These are phyloP conservation scores for Proisotoma minuta DNA, from an alignment of 2,888 invertebrate species.

Conservation along the genomic window DNA sequence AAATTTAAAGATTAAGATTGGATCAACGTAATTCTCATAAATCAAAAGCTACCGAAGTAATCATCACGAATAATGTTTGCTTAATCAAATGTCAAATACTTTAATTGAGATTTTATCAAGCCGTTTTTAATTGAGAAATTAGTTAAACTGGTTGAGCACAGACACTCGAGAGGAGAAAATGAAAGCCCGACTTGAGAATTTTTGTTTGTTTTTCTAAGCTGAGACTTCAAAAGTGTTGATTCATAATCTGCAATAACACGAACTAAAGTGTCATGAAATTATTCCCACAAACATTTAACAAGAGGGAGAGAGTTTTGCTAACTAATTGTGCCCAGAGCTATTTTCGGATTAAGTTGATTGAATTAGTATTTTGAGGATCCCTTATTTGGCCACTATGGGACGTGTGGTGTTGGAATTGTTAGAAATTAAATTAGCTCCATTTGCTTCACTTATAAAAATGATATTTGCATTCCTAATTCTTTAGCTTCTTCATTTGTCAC, in stretches of 20 bases:
- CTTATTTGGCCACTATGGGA: not conserved
- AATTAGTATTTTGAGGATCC: not conserved
- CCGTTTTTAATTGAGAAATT: not conserved
- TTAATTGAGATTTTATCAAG: conserved; percentile 1
- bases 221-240: too few species aligned
- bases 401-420: not conserved
- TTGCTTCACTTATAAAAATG: not conserved
- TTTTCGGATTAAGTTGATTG: too few species aligned
- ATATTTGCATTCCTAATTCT: conserved; percentile 5
- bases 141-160: not conserved
- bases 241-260: not conserved
- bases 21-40: not conserved
- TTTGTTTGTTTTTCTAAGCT: too few species aligned
- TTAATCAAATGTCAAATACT: conserved; percentile 10
- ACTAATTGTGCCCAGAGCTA: too few species aligned
- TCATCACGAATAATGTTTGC: not conserved
- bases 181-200: too few species aligned
- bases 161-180: conserved; percentile 1
- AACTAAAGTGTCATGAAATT: too few species aligned
- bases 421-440: conserved; percentile 1
- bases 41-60: not conserved
- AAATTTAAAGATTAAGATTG: not conserved
- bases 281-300: too few species aligned
- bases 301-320: too few species aligned
- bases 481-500: not conserved